Conservation (phyloP, 92 coral and sea anemone species). For the Zoanthus solanderi region DNA sequence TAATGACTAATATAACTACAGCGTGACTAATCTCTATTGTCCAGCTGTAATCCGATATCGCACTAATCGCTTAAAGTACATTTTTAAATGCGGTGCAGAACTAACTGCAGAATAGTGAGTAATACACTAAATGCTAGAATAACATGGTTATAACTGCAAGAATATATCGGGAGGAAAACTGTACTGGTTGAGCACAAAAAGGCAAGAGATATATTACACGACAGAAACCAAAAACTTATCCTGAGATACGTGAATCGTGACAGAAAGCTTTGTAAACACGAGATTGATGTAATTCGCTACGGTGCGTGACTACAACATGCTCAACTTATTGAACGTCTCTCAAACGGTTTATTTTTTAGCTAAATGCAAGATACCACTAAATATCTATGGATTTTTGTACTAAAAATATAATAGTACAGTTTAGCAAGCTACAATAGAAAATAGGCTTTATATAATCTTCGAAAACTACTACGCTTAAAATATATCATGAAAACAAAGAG, state of each 20-base stretch:
- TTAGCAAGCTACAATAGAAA: not conserved
- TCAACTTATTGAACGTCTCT: not conserved
- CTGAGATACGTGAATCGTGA: not conserved
- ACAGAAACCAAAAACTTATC: not conserved
- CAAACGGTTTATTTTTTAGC: not conserved
- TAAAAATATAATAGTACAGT: not conserved
- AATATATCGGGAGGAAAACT: not conserved
- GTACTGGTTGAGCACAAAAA: conserved; percentile 3
- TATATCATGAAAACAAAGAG: not conserved
- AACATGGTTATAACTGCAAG: not conserved
- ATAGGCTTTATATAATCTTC: not conserved
- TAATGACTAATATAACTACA: no score
- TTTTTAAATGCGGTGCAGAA: not conserved
- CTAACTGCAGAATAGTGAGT: not conserved
- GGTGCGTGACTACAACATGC: conserved; percentile 5
- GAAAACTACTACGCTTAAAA: not conserved
- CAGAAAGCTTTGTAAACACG: conserved; percentile 9
- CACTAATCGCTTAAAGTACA: not conserved
- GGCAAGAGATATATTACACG: conserved; percentile 5
- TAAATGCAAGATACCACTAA: conserved; percentile 3
- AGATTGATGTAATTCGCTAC: conserved; percentile 20
- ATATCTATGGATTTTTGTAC: not conserved
- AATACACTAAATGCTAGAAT: not conserved
- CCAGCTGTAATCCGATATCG: not conserved
- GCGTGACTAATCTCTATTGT: not conserved